Evolutionary conservation across 2,797 vertebrate genomes (phyloP), one percentile per base, ranked within the genome.

Genomic region (Hoplostethus mediterraneus): DNA sequence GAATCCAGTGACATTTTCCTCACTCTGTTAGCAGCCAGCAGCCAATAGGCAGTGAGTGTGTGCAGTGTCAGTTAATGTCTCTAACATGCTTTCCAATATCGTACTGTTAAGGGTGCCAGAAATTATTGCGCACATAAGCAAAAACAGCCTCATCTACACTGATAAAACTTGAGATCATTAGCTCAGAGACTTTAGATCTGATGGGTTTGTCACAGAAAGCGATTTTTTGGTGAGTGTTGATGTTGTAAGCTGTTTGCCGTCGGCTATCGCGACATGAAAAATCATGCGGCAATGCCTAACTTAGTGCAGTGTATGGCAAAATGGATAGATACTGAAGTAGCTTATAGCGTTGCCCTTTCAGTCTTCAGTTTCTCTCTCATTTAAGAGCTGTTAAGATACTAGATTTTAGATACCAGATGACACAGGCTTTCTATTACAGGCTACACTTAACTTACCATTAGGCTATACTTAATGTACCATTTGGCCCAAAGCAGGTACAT

Each of bases 121-220:
- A 45, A 59, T 65, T 17, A 57, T 14, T 68, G 25, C 25, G 13
- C 30, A 63, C 56, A 75, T 16, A 21, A 10, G 68, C 54, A 36
- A 56, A 56, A 56, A n/a, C 28, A 28, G 28, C 28, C 28, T 52
- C 6, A n/a, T 21, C 63, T 25, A 44, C 5, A 4, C 7, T 13
- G 6, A 42, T 42, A 36, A 60, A 60, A 21, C 49, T 25, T 38
- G 33, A 60, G 45, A 30, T 31, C 51, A 51, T 16, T n/a, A 61
- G 33, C 8, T 69, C 9, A 36, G 28, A 28, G 28, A 28, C 28
- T 28, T 10, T n/a, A 21, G 16, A 17, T 7, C 48, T 21, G n/a
- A 17, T 21, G 17, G 25, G n/a, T 52, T 40, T 79, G 14, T 33
- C 38, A 44, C 10, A 52, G 33, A 36, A 36, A 36, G 59, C 67